A percentile compares a stretch with the other conserved stretches of the same genome.
Evolutionary conservation across 2,113 vertebrate species (phyloP).

Genomic region (Sterrhoptilus dennistouni): DNA sequence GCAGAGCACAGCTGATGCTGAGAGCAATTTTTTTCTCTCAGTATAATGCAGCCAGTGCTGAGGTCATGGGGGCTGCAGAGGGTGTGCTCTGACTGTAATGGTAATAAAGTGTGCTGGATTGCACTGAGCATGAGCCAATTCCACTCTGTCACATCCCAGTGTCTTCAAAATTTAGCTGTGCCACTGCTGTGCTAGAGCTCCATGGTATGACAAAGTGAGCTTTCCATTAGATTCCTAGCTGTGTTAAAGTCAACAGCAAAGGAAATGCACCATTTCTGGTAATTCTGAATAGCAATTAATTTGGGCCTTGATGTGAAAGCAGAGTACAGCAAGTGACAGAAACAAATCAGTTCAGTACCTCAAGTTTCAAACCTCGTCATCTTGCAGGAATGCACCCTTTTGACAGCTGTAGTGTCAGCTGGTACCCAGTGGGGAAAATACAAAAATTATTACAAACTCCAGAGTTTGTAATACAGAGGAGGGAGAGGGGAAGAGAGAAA

Average conservation of each 20-base stretch:
- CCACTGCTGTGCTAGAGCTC: neutral
- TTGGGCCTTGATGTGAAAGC: neutral
- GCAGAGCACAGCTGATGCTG: neutral
- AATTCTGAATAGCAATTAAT: neutral
- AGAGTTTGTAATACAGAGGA: neutral
- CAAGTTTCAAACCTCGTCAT: neutral
- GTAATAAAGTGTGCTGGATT: neutral
- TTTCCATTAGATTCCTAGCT: neutral
- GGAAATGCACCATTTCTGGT: neutral
- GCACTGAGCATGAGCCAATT: neutral
- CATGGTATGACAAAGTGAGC: neutral
- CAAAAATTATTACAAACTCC: neutral
- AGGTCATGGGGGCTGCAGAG: neutral
- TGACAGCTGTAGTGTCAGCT: neutral
- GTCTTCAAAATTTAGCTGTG: neutral
- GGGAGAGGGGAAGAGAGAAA: neutral
- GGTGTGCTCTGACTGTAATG: constrained; percentile 16
- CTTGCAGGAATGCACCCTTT: neutral
- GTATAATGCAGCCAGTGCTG: neutral
- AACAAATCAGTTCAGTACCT: neutral
- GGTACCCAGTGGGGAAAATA: neutral
- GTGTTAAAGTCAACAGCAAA: neutral
- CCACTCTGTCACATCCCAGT: neutral
- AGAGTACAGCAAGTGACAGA: neutral
- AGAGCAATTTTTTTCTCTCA: neutral